Base-by-base conservation (phyloP, 2,888 invertebrate genomes). In the Megamerina dolium region DNA sequence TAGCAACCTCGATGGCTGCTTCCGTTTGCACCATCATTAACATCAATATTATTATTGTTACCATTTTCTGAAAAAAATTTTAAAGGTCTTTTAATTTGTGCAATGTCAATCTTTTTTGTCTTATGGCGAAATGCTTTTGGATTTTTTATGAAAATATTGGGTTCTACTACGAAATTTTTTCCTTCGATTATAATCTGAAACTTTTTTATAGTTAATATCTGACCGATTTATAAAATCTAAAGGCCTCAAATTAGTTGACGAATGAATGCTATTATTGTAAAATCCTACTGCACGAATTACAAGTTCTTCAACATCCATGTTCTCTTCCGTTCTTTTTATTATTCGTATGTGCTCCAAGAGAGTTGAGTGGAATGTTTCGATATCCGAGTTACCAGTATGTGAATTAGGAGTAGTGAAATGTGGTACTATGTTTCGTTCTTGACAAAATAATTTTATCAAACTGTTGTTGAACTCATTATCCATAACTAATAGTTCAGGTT, bases 381-480 rank as follows among this genome's bases (percentile, higher is more conserved):
- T 18, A 41, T 41, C 38, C 1, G 40, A 33, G 27, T 52, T 47
- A 26, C 47, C 49, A 1, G 46, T 47, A 13, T 49, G 52, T 26
- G 42, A 46, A 37, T 49, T 27, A 3, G 48, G 45, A 5, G 48
- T 48, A 13, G 45, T 47, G 14, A 46, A 48, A 41, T 51, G 49
- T 8, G 31, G 31, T 21, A 34, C 18, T 19, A 46, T 45, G 13
- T 34, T 27, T 40, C 48, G 42, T 33, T 49, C 46, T 12, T 18
- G 13, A 17, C 44, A 48, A 13, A 43, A 48, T 13, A 43, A 16
- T 31, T 32, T 52, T 18, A 50, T 41, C 8, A 43, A 37, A 14
- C 32, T 38, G 10, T 48, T 46, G 13, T 50, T 43, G 32, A 51
- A 48, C 31, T 51, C 49, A 27, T 48, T 53, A 14, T 48, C 48